Evolutionary conservation across 2,888 invertebrate genomes (phyloP).

Genomic region (Brenthis hecate): DNA sequence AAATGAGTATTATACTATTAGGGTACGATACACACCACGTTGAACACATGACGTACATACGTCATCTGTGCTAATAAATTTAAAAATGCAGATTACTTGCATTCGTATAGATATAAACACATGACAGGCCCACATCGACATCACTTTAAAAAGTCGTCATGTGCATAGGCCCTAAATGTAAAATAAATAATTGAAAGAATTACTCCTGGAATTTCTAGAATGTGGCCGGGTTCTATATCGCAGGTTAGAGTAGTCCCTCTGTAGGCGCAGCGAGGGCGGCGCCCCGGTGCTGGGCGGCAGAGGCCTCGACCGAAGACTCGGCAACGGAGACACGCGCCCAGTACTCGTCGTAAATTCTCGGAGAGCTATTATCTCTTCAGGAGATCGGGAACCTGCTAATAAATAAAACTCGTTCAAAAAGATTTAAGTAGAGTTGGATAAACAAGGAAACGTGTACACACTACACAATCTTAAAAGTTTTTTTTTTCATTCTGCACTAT

Average conservation of each 20-base stretch:
- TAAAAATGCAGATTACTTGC: too few species aligned
- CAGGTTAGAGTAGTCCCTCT: conserved; percentile 81
- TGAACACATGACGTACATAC: too few species aligned
- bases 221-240: conserved; percentile 80
- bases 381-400: conserved; percentile 63
- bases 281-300: conserved; percentile 90
- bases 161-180: not conserved
- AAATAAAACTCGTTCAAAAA: not conserved
- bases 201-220: conserved; percentile 77
- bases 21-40: too few species aligned
- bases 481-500: too few species aligned
- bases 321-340: conserved; percentile 84
- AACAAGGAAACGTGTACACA: too few species aligned
- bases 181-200: conserved; percentile 16
- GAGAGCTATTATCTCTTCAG: conserved; percentile 92
- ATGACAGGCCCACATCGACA: too few species aligned
- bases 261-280: conserved; percentile 81
- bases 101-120: too few species aligned
- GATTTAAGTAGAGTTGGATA: too few species aligned
- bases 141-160: too few species aligned
- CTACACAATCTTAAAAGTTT: too few species aligned
- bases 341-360: conserved; percentile 91
- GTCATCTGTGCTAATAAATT: too few species aligned
- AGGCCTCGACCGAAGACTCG: conserved; percentile 81
- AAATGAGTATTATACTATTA: too few species aligned